Conservation (phyloP, 2,888 invertebrate species). For the Tetranychus piercei region DNA sequence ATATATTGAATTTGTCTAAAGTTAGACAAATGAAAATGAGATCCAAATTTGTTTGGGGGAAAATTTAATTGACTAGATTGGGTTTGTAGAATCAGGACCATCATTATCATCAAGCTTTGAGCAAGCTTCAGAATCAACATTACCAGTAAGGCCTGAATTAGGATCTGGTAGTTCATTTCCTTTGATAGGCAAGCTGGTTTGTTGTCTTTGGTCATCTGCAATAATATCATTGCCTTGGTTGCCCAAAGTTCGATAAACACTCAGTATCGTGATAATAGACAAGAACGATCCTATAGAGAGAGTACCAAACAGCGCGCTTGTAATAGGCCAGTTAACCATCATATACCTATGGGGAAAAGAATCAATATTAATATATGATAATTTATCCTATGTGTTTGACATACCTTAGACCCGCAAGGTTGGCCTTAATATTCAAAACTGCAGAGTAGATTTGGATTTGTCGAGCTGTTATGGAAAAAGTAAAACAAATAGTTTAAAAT, state of each 20-base stretch:
- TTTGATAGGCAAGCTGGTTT: not conserved
- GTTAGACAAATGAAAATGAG: not conserved
- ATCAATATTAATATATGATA: not conserved
- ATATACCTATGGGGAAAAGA: slow-evolving; percentile 12
- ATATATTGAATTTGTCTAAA: too few relatives aligned
- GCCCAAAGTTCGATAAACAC: slow-evolving; percentile 2
- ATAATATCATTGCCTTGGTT: not conserved
- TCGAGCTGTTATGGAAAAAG: slow-evolving; percentile 11
- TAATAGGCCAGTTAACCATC: slow-evolving; percentile 20
- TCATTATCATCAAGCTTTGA: not conserved
- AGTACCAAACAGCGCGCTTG: slow-evolving; percentile 13
- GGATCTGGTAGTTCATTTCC: not conserved
- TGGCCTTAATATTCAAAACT: slow-evolving; percentile 13
- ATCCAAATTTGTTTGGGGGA: not conserved
- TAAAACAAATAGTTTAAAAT: not conserved
- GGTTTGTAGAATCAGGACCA: not conserved
- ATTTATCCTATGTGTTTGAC: not conserved
- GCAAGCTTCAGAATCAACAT: not conserved
- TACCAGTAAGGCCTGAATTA: not conserved
- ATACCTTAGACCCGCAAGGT: slow-evolving; percentile 18
- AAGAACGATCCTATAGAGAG: slow-evolving; percentile 15
- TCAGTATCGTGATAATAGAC: slow-evolving; percentile 5
- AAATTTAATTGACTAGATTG: not conserved
- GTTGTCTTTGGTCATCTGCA: not conserved
- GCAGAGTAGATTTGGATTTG: slow-evolving; percentile 20